Evolutionary conservation across 2,888 invertebrate genomes (phyloP).

Genomic region (Tachina grossa): DNA sequence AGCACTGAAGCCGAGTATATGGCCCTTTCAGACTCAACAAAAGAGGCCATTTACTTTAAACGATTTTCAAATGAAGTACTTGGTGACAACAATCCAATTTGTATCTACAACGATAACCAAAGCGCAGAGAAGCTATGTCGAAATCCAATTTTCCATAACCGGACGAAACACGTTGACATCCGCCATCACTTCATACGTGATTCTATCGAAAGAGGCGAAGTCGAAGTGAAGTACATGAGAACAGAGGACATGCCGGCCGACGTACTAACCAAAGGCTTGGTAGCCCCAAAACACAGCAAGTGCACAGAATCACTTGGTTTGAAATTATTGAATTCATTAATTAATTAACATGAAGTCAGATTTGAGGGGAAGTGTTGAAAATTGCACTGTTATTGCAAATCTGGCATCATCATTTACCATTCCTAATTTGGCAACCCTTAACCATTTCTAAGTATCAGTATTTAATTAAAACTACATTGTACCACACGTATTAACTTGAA

Average conservation of each 20-base stretch:
- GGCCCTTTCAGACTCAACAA: conserved; percentile 7
- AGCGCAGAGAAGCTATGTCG: conserved; percentile 39
- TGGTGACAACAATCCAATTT: too few relatives aligned
- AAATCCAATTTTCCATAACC: conserved; percentile 42
- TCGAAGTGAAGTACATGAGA: conserved; percentile 40
- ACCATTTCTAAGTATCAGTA: too few relatives aligned
- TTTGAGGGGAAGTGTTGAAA: conserved; percentile 36
- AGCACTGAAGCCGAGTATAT: conserved; percentile 32
- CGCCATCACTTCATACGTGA: conserved; percentile 46
- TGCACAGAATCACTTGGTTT: conserved; percentile 37
- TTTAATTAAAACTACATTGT: too few relatives aligned
- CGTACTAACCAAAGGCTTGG: conserved; percentile 52
- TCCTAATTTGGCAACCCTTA: too few relatives aligned
- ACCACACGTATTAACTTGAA: too few relatives aligned
- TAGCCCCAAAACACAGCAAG: conserved; percentile 42
- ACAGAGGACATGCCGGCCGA: conserved; percentile 54
- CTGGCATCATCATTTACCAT: too few relatives aligned
- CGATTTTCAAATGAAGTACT: conserved; percentile 25
- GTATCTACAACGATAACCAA: too few relatives aligned
- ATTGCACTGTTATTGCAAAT: background rate
- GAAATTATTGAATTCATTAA: conserved; percentile 9
- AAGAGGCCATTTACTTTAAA: conserved; percentile 42
- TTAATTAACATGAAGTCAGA: conserved; percentile 25
- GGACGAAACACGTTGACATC: conserved; percentile 45
- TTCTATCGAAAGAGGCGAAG: conserved; percentile 16